Percentiles rank a stretch among this genome's conserved stretches.
Evolutionary conservation across 2,888 invertebrate genomes (phyloP).

Genomic region (Didymodactylos carnosus): DNA sequence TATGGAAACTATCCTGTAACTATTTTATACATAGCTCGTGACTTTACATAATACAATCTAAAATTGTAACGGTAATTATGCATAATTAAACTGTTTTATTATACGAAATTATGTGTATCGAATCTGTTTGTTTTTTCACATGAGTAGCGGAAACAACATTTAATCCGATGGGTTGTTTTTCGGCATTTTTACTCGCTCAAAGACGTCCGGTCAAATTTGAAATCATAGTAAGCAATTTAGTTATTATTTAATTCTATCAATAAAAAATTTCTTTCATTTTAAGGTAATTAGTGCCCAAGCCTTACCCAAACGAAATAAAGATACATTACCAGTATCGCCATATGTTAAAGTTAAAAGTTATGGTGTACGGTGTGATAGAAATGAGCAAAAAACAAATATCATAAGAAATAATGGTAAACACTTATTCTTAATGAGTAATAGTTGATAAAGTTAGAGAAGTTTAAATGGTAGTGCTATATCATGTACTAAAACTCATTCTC

Average conservation of each 20-base stretch:
- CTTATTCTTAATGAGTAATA: no score
- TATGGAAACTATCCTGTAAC: no score
- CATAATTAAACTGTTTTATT: no score
- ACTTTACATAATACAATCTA: no score
- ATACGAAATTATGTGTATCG: no score
- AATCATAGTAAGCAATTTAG: background rate
- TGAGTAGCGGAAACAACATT: background rate
- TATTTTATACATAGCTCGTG: no score
- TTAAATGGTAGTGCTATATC: no score
- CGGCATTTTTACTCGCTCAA: background rate
- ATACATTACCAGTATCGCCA: slow-evolving; percentile 3
- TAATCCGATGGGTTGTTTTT: background rate
- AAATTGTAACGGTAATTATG: no score
- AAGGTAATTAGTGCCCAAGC: slow-evolving; percentile 10
- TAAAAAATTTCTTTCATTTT: background rate
- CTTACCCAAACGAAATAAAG: slow-evolving; percentile 1
- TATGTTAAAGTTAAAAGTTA: slow-evolving; percentile 3
- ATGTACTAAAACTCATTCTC: no score
- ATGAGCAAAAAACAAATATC: no score
- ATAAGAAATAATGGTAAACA: background rate
- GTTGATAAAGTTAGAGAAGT: no score
- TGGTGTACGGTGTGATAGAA: slow-evolving; percentile 7
- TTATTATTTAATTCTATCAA: background rate
- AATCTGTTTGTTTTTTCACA: no score
- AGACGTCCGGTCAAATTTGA: background rate